These are phyloP conservation scores for Gasterosteus nipponicus DNA, from an alignment of 2,113 vertebrate genomes.

Conservation along the genomic window DNA sequence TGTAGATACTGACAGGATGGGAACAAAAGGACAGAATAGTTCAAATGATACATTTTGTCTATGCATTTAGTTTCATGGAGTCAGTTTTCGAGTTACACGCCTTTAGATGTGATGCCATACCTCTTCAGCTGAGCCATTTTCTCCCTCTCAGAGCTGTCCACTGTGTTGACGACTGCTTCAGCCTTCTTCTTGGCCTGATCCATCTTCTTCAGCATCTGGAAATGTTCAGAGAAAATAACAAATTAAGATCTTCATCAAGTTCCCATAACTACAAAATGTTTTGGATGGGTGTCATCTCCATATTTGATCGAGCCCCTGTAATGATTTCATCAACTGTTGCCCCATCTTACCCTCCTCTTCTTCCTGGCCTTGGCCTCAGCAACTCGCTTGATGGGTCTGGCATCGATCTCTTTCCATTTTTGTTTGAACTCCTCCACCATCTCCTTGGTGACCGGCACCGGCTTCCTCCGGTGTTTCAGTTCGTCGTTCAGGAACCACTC, in stretches of 20 bases:
- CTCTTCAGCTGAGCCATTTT: slow-evolving; percentile 92
- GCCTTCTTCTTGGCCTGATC: slow-evolving; percentile 97
- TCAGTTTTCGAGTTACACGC: not conserved
- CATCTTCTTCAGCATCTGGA: slow-evolving; percentile 93
- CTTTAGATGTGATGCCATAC: slow-evolving; percentile 69
- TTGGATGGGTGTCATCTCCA: not conserved
- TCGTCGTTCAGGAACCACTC: slow-evolving; percentile 94
- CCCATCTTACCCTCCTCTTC: slow-evolving; percentile 89
- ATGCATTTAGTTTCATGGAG: not conserved
- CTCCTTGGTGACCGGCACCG: slow-evolving; percentile 85
- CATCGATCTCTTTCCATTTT: slow-evolving; percentile 93
- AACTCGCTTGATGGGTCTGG: slow-evolving; percentile 94
- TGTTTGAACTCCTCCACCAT: slow-evolving; percentile 91
- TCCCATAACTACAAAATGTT: not conserved
- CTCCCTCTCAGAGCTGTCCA: slow-evolving; percentile 94
- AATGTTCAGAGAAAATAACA: not conserved
- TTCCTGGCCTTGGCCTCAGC: slow-evolving; percentile 97
- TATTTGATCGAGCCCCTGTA: not conserved
- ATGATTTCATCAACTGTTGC: not conserved
- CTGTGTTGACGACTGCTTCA: slow-evolving; percentile 91
- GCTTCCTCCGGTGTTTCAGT: slow-evolving; percentile 85
- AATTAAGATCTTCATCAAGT: not conserved
- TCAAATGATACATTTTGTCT: not conserved
- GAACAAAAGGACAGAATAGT: not conserved
- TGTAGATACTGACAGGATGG: slow-evolving; percentile 88